Percentiles rank a stretch among this genome's conserved stretches.
These are phyloP conservation scores for Aphis gossypii DNA, from an alignment of 1,140 invertebrate genomes.

Conservation along the genomic window DNA sequence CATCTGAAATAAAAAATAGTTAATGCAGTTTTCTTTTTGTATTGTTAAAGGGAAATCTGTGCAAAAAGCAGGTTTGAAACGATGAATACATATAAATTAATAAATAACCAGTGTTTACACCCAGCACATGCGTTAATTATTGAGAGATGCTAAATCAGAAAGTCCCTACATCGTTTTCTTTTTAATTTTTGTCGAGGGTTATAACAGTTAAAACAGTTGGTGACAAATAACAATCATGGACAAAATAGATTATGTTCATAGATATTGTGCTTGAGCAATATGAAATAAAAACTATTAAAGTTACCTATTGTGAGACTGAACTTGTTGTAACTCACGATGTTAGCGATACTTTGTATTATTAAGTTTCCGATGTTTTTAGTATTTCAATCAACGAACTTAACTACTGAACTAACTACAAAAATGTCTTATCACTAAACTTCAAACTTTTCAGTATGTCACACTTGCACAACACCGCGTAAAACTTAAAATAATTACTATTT, in stretches of 20 bases:
- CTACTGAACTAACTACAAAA: not conserved
- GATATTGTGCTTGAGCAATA: not conserved
- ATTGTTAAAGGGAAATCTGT: too few relatives aligned
- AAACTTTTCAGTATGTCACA: not conserved
- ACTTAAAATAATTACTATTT: too few relatives aligned
- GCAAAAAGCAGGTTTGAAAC: too few relatives aligned
- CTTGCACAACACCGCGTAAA: not conserved
- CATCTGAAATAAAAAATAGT: conserved; percentile 64
- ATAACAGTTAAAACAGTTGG: not conserved
- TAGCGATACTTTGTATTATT: not conserved
- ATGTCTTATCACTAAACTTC: not conserved
- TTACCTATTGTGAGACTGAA: not conserved
- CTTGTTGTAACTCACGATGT: not conserved
- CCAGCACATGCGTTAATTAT: too few relatives aligned
- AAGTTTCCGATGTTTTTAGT: not conserved
- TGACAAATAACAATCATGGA: not conserved
- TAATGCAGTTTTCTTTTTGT: not conserved
- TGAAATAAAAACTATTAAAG: not conserved
- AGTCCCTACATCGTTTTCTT: too few relatives aligned
- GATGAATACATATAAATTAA: too few relatives aligned
- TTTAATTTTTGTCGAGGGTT: too few relatives aligned
- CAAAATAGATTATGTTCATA: not conserved
- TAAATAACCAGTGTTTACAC: too few relatives aligned
- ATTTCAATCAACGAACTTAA: not conserved
- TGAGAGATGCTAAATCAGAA: too few relatives aligned